A percentile compares a stretch with the other conserved stretches of the same genome.
Conservation (phyloP, 2,113 vertebrate species). For the Silurus asotus region DNA sequence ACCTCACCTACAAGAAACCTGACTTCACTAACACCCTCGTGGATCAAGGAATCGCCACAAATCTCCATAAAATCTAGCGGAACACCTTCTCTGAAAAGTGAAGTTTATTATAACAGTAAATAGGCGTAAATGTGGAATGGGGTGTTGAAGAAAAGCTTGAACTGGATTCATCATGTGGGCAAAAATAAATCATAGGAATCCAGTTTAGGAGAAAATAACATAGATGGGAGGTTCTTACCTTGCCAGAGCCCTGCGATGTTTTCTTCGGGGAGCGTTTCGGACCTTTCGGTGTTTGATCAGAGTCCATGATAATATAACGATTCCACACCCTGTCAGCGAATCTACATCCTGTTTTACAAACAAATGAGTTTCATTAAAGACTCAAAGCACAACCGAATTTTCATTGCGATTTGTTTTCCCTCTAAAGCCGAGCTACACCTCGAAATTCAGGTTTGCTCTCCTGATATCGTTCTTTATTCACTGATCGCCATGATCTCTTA, state of each 20-base stretch:
- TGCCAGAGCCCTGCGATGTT: conserved; percentile 38
- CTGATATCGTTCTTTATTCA: too few relatives aligned
- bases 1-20: too few relatives aligned
- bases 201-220: background rate
- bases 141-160: background rate
- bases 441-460: too few relatives aligned
- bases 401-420: background rate
- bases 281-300: conserved; percentile 28
- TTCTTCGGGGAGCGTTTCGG: conserved; percentile 38
- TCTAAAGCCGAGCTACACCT: background rate
- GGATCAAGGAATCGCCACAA: too few relatives aligned
- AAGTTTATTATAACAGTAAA: too few relatives aligned
- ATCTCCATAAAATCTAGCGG: too few relatives aligned
- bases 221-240: conserved; percentile 45
- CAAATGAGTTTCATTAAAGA: background rate
- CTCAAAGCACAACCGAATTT: background rate
- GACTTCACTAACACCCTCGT: too few relatives aligned
- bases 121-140: too few relatives aligned
- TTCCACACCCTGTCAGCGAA: background rate
- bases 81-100: too few relatives aligned
- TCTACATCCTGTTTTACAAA: background rate
- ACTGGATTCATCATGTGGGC: background rate
- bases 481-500: too few relatives aligned
- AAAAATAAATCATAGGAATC: background rate
- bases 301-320: conserved; percentile 47